Evolutionary conservation across 1,140 invertebrate species (phyloP), one percentile per base, ranked within the genome.

Genomic region (Formica selysi): DNA sequence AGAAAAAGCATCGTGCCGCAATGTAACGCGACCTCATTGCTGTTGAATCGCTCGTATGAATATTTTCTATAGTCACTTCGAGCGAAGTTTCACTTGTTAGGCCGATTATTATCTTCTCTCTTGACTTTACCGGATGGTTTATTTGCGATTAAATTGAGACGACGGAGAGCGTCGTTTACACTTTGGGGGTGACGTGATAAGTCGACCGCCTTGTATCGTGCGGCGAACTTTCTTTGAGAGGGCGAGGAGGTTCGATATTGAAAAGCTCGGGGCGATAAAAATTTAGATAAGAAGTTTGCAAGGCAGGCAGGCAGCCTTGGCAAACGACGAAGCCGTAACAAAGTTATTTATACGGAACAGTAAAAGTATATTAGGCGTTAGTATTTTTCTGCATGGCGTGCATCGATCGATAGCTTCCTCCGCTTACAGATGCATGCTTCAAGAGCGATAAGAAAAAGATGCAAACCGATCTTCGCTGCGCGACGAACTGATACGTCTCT

Each of bases 401-500:
- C 48, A 89, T 89, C 87, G 76, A 86, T 89, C 85, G 64, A 73
- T n/a, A 65, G 62, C 3, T n/a, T 51, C 5, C 7, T 16, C 5
- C 16, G 36, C 11, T 10, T 16, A 13, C 8, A 36, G 38, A 81
- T 61, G 16, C 26, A 3, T 16, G 19, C 26, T 51, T 26, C 10
- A 59, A 36, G 26, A 65, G 32, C 54, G 84, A 74, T 73, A 74
- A 83, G 76, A 81, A 85, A 87, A 44, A 51, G 59, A 64, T 89
- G 71, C 91, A 89, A 95, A 95, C 89, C 93, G 3, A 78, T 79
- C 11, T 13, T 29, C 1, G 51, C n/a, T 54, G 7, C 32, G 32
- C 32, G 32, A 32, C 16, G 10, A 61, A 57, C 44, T 41, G 3
- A 62, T 11, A 7, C 1, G 7, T 13, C 22, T 51, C 22, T 54